phyloP scores from a whole-genome alignment of 2,113 vertebrate genomes.

The Phyllostomus discolor region DNA sequence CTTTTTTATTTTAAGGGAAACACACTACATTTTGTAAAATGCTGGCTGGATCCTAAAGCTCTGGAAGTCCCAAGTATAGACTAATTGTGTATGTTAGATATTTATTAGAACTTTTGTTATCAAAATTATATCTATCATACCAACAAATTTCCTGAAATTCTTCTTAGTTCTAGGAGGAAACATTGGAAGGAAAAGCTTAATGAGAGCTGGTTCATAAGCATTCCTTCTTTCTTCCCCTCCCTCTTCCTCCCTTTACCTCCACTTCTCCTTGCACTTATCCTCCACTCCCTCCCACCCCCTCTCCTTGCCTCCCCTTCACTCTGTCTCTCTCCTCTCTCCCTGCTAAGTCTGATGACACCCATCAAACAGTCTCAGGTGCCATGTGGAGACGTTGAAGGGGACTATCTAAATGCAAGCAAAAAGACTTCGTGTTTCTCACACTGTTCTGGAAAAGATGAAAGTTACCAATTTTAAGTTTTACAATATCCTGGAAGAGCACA shows the following conservation, averaged over 20 bases:
- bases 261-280: not conserved
- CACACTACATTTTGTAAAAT: not conserved
- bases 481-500: not conserved
- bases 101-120: not conserved
- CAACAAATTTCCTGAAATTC: not conserved
- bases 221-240: not conserved
- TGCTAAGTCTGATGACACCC: not conserved
- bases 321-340: not conserved
- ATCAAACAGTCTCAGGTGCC: not conserved
- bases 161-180: not conserved
- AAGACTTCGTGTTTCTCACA: not conserved
- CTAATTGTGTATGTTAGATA: not conserved
- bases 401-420: not conserved
- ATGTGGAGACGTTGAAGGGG: not conserved
- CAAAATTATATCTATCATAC: not conserved
- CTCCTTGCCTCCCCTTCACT: not conserved
- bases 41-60: conserved; percentile 9
- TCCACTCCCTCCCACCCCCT: not conserved
- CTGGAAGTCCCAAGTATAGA: not conserved
- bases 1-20: conserved; percentile 6
- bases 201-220: not conserved
- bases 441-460: conserved; percentile 21
- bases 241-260: too few species aligned
- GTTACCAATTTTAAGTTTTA: conserved; percentile 7
- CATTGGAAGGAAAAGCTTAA: not conserved